Conservation (phyloP, 2,888 invertebrate genomes). For the Calameuta pallipes region DNA sequence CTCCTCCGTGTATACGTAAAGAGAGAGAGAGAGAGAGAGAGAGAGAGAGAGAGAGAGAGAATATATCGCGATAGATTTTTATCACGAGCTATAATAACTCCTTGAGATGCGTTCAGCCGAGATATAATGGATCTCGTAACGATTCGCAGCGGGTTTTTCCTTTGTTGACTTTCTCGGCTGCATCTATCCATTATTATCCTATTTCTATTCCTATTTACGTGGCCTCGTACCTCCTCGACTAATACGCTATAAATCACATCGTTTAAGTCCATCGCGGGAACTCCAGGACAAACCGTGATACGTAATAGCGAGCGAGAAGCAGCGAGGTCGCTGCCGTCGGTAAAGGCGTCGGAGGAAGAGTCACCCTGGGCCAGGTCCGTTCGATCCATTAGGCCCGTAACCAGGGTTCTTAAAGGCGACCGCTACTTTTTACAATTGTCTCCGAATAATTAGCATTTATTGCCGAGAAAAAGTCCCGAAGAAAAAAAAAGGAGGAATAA, state of each 20-base stretch:
- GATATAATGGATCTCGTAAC: not conserved
- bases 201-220: not conserved
- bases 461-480: slow-evolving; percentile 28
- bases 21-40: no score
- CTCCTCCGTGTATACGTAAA: not conserved
- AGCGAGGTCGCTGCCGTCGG: not conserved
- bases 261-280: not conserved
- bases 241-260: not conserved
- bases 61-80: not conserved
- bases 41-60: not conserved
- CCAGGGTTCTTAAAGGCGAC: not conserved
- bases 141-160: not conserved
- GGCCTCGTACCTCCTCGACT: not conserved
- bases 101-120: not conserved
- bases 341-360: not conserved
- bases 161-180: not conserved
- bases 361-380: not conserved
- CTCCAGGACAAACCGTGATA: not conserved
- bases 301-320: not conserved
- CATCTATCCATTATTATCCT: not conserved
- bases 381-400: not conserved
- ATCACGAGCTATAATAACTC: not conserved
- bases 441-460: slow-evolving; percentile 23
- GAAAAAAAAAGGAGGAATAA: not conserved
- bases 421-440: slow-evolving; percentile 26